Evolutionary conservation across 2,797 vertebrate genomes (phyloP).

Genomic region (Helarctos malayanus): DNA sequence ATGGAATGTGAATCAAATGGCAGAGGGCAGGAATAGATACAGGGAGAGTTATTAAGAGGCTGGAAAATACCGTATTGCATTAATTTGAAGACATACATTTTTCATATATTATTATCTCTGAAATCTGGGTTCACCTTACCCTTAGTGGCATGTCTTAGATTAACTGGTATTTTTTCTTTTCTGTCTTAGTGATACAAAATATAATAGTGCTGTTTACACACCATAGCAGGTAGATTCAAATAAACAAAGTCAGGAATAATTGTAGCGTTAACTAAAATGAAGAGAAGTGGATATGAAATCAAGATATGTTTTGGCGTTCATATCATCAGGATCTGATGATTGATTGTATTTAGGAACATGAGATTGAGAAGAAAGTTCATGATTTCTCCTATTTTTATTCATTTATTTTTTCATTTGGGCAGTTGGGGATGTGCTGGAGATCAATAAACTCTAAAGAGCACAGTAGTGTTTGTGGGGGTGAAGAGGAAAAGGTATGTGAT

Average conservation of each 20-base stretch:
- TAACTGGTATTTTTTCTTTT: slow-evolving; percentile 15
- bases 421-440: background rate
- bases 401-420: background rate
- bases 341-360: background rate
- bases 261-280: background rate
- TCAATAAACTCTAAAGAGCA: background rate
- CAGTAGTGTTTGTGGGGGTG: background rate
- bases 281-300: background rate
- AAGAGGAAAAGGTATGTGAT: no score
- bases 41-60: background rate
- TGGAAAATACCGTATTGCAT: background rate
- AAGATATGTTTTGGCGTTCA: background rate
- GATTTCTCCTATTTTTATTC: background rate
- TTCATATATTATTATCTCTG: background rate
- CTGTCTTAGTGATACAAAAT: slow-evolving; percentile 3
- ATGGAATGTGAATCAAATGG: background rate
- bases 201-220: background rate
- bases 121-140: background rate
- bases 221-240: background rate
- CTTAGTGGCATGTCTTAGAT: background rate
- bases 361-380: background rate
- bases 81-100: background rate
- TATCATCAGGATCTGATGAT: background rate
- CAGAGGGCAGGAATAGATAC: background rate
- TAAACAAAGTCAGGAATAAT: background rate